These are phyloP conservation scores for Drosophila busckii DNA, from an alignment of 1,140 invertebrate genomes.

Conservation along the genomic window DNA sequence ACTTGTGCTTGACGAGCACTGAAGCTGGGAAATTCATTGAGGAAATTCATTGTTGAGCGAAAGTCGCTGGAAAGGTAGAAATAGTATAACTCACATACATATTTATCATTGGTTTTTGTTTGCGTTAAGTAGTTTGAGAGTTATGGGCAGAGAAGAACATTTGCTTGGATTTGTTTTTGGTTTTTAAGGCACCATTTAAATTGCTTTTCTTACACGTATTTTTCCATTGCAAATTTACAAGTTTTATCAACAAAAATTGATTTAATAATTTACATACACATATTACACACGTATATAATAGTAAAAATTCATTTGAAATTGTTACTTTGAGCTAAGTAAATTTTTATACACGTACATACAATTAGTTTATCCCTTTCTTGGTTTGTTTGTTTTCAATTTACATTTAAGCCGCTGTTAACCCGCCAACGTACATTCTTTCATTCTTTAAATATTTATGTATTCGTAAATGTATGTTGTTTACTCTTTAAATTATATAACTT, in stretches of 20 bases:
- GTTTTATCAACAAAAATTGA: conserved; percentile 68
- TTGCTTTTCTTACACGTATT: conserved; percentile 79
- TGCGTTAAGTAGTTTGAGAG: conserved; percentile 8
- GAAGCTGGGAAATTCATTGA: conserved; percentile 27
- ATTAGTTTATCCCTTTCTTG: conserved; percentile 66
- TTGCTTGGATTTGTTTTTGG: conserved; percentile 77
- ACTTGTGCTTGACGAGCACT: conserved; percentile 13
- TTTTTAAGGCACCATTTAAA: conserved; percentile 79
- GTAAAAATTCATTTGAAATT: conserved; percentile 36
- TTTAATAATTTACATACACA: conserved; percentile 42
- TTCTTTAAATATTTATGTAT: conserved; percentile 16
- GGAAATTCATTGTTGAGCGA: conserved; percentile 36
- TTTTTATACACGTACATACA: conserved; percentile 62
- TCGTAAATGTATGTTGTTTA: conserved; percentile 25
- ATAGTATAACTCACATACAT: conserved; percentile 59
- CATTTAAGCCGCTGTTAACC: conserved; percentile 59
- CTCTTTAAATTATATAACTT: conserved; percentile 55
- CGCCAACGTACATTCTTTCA: conserved; percentile 38
- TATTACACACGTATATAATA: conserved; percentile 38
- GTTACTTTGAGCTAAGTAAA: conserved; percentile 43
- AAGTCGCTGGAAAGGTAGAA: conserved; percentile 45
- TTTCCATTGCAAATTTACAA: conserved; percentile 78
- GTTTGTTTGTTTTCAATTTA: conserved; percentile 46
- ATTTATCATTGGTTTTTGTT: conserved; percentile 15
- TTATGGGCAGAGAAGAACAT: conserved; percentile 62